A percentile compares a stretch with the other conserved stretches of the same genome.
These are phyloP conservation scores for Hestina assimilis DNA, from an alignment of 1,140 invertebrate genomes.

Conservation along the genomic window DNA sequence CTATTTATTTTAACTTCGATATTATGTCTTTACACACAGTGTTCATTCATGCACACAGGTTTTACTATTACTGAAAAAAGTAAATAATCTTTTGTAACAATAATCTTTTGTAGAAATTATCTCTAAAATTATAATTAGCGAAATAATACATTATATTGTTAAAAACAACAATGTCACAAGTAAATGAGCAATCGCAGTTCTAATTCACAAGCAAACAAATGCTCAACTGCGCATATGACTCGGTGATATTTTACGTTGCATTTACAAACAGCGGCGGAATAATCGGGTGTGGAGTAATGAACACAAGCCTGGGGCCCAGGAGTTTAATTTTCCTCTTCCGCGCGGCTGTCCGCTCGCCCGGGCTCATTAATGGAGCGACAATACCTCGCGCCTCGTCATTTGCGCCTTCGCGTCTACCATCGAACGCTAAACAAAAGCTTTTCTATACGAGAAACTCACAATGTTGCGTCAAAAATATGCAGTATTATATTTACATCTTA, in stretches of 20 bases:
- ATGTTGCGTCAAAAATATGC: background rate
- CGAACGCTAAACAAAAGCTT: constrained; percentile 33
- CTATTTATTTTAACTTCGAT: too few species aligned
- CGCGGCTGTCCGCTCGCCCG: constrained; percentile 56
- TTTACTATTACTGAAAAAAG: too few species aligned
- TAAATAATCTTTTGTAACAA: too few species aligned
- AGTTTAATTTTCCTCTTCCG: constrained; percentile 78
- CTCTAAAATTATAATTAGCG: too few species aligned
- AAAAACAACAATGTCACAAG: background rate
- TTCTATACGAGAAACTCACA: constrained; percentile 13
- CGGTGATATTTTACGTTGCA: constrained; percentile 56
- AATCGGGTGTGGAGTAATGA: constrained; percentile 72
- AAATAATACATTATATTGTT: background rate
- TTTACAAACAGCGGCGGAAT: constrained; percentile 59
- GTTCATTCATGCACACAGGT: too few species aligned
- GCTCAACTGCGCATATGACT: constrained; percentile 25
- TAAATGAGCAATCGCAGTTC: constrained; percentile 33
- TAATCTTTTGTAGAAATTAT: too few species aligned
- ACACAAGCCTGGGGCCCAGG: constrained; percentile 68
- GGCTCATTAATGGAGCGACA: constrained; percentile 73
- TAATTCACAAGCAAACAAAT: constrained; percentile 43
- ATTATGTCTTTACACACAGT: too few species aligned
- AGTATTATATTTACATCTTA: background rate
- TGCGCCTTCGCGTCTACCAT: constrained; percentile 39
- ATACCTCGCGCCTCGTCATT: constrained; percentile 68